Base-by-base conservation (phyloP, 2,113 vertebrate genomes). In the Nesogale talazaci region DNA sequence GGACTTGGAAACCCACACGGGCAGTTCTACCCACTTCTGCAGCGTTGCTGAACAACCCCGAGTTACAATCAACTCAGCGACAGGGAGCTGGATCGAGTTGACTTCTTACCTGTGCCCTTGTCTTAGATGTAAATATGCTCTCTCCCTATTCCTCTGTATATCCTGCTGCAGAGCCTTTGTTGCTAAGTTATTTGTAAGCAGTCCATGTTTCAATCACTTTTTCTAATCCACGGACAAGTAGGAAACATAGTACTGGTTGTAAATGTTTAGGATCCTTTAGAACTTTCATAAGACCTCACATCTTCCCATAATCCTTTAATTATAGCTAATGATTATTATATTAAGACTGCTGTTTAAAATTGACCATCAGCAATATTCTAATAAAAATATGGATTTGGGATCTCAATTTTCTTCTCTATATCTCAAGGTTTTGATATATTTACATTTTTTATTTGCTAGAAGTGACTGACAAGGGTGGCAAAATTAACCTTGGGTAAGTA, bases 291-390 rank as follows among this genome's bases (percentile, higher is more conserved):
- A 63, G 65, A 2, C 40, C 69, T 25, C 10, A 72, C 1, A 27
- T 25, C 86, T 67, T 74, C 2, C 9, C 15, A 81, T 88, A 2
- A 42, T 19, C 46, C 16, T 31, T 46, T 65, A 17, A 75, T 72
- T 79, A 1, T 42, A 15, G 36, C n/a, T 27, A 86, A 90, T 70
- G 46, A 75, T 29, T 75, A 22, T 29, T n/a, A n/a, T 75, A 22
- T 29, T n/a, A 72, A 86, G 11, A 3, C 23, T 42, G 91, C 94
- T 63, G 19, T 91, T 91, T 83, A 40, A 76, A 75, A 88, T 15
- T 52, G 20, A 12, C 86, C 11, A 69, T 81, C 42, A 79, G 2
- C 3, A 63, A 2, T 69, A 74, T 83, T 89, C 2, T 38, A 8
- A 22, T 38, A 85, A 57, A 80, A n/a, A 88, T 75, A 89, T 6